Conservation (phyloP, 1,140 invertebrate genomes). For the Heliconius eleuchia region DNA sequence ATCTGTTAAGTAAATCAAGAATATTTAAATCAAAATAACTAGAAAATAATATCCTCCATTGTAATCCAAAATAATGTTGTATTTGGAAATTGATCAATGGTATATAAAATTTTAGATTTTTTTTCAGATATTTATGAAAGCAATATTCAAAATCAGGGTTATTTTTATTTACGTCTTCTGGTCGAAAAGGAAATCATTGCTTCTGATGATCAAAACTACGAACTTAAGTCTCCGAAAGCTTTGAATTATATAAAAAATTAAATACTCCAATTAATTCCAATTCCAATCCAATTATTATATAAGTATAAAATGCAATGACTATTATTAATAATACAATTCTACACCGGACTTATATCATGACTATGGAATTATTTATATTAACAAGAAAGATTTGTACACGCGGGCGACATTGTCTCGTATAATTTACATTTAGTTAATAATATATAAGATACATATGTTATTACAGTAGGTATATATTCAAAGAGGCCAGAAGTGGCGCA, state of each 20-base stretch:
- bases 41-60: background rate
- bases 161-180: no score
- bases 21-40: background rate
- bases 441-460: no score
- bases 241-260: slow-evolving; percentile 6
- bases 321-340: slow-evolving; percentile 7
- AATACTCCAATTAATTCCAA: background rate
- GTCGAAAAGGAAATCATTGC: background rate
- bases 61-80: slow-evolving; percentile 34
- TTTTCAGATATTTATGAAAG: no score
- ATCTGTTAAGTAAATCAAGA: background rate
- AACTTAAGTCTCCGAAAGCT: slow-evolving; percentile 22
- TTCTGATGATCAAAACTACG: slow-evolving; percentile 28
- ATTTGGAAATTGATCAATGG: no score
- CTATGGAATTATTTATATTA: background rate
- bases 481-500: no score
- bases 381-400: slow-evolving; percentile 25
- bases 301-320: no score
- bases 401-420: background rate
- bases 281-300: background rate
- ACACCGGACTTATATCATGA: slow-evolving; percentile 25
- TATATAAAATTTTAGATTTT: no score
- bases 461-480: background rate
- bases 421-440: background rate
- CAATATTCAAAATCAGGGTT: no score